Evolutionary conservation across 2,888 invertebrate genomes (phyloP), one percentile per base, ranked within the genome.

Genomic region (Melieria crassipennis): DNA sequence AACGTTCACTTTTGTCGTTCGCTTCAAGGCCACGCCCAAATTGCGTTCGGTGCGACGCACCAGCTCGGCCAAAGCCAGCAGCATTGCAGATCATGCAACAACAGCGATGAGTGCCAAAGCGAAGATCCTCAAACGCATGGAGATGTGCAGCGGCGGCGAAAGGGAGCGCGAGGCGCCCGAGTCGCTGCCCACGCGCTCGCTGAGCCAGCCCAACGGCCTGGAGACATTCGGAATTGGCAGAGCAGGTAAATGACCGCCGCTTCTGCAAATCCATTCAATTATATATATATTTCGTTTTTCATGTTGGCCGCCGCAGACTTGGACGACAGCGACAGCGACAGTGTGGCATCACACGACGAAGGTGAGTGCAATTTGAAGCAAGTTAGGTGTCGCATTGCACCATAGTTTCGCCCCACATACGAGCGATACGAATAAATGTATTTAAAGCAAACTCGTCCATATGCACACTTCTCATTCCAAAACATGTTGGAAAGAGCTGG

Each of bases 171-270:
- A 75, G 62, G 77, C 78, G 47, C 78, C 78, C 45, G 77, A 75
- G 30, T 84, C 86, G 0, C 76, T 84, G 67, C 84, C 85, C 5
- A 82, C 83, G 30, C 82, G 92, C 75, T 92, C 92, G n/a, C 88
- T 92, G 61, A 92, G 92, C 82, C 92, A 92, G 80, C 92, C 92
- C 43, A 85, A 83, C 71, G 86, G 86, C 52, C 75, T 87, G 57
- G 86, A 87, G 16, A 79, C 78, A 1, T 83, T 79, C 74, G 83
- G 84, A 57, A 81, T 77, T 42, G 70, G 76, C 5, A 76, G 80
- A 71, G 58, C 72, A 67, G 73, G 73, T 50, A 30, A 73, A 69
- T 65, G 69, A 2, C 3, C 30, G 30, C 30, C 30, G 30, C 46
- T 60, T 10, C 48, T 42, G 42, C 48, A 30, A 30, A 30, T 30